These are phyloP conservation scores for Acleris sparsana DNA, from an alignment of 2,888 invertebrate genomes.

Conservation along the genomic window DNA sequence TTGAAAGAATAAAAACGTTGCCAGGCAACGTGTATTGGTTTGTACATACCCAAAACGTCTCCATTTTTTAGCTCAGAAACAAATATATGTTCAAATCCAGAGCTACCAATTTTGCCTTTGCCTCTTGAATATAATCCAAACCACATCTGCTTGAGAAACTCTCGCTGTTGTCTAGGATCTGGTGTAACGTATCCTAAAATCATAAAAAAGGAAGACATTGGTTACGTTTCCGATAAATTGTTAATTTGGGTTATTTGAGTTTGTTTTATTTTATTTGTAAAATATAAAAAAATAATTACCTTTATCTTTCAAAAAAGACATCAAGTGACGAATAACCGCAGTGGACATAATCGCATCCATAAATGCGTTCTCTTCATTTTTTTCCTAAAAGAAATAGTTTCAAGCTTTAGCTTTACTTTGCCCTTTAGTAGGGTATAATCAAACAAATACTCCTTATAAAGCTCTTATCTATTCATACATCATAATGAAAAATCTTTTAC, in stretches of 20 bases:
- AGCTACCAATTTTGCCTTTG: conserved; percentile 91
- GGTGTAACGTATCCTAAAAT: conserved; percentile 83
- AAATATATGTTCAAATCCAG: conserved; percentile 97
- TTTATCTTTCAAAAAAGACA: conserved; percentile 86
- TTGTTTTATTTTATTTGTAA: background rate
- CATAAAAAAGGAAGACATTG: background rate
- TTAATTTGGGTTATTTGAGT: background rate
- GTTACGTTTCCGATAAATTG: too few species aligned
- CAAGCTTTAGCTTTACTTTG: too few species aligned
- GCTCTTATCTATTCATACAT: too few species aligned
- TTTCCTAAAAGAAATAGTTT: conserved; percentile 76
- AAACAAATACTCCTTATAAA: too few species aligned
- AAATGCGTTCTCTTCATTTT: conserved; percentile 90
- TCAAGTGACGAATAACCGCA: conserved; percentile 88
- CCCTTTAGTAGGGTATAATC: too few species aligned
- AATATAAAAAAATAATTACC: conserved; percentile 53
- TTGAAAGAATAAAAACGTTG: too few species aligned
- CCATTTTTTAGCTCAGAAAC: conserved; percentile 92
- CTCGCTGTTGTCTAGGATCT: conserved; percentile 88
- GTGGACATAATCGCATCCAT: conserved; percentile 91
- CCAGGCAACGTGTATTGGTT: background rate
- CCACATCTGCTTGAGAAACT: conserved; percentile 89
- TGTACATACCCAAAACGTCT: conserved; percentile 82
- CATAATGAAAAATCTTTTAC: too few species aligned
- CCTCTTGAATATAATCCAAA: conserved; percentile 93